Percentiles rank a stretch among this genome's conserved stretches.
Evolutionary conservation across 2,797 vertebrate genomes (phyloP).

Genomic region (Bradypus variegatus): DNA sequence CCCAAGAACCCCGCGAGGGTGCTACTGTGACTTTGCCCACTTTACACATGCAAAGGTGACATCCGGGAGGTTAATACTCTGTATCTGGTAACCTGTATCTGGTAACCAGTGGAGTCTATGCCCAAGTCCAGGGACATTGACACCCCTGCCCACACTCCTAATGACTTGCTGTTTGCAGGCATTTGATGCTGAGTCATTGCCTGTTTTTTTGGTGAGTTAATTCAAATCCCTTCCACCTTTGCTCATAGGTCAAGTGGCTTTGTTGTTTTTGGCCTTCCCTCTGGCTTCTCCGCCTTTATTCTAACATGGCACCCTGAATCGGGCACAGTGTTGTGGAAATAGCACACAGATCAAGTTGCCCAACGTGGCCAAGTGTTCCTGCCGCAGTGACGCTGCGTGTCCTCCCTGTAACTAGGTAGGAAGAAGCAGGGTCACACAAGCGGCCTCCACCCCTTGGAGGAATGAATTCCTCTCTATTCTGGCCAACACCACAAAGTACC

Average conservation of each 20-base stretch:
- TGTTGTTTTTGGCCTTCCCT: constrained; percentile 41
- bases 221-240: constrained; percentile 24
- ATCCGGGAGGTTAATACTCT: background rate
- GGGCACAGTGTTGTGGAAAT: background rate
- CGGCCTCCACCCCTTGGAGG: constrained; percentile 38
- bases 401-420: constrained; percentile 36
- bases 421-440: background rate
- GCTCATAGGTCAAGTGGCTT: constrained; percentile 11
- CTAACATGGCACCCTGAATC: background rate
- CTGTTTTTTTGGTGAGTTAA: background rate
- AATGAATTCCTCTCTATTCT: constrained; percentile 27
- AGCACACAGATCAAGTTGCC: background rate
- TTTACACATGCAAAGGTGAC: background rate
- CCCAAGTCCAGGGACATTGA: rapidly evolving
- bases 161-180: background rate
- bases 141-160: background rate
- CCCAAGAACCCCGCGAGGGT: background rate
- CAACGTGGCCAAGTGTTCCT: background rate
- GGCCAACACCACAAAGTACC: background rate
- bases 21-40: background rate
- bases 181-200: constrained; percentile 20
- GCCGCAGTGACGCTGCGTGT: constrained; percentile 28
- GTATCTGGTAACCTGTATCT: background rate
- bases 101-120: background rate
- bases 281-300: background rate